A percentile compares a stretch with the other conserved stretches of the same genome.
Evolutionary conservation across 2,797 vertebrate genomes (phyloP).

Genomic region (Premnoplex brunnescens): DNA sequence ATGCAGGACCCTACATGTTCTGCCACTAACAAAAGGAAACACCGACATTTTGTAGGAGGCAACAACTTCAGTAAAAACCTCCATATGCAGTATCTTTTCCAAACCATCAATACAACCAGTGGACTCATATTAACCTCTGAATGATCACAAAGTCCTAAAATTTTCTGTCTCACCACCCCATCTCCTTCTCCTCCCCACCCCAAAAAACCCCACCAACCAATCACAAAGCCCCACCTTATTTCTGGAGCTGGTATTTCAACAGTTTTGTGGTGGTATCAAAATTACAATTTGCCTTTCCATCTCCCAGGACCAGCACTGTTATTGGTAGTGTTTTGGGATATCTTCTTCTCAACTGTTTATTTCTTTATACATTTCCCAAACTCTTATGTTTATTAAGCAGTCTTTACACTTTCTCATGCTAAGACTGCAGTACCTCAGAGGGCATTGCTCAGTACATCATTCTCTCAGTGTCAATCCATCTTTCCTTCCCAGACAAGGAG

Average conservation of each 20-base stretch:
- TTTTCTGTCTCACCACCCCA: background rate
- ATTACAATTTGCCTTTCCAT: background rate
- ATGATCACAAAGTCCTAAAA: background rate
- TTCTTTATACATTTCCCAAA: background rate
- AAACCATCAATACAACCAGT: background rate
- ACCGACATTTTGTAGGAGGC: background rate
- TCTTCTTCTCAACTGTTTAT: background rate
- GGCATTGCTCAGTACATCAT: background rate
- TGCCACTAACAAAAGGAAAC: background rate
- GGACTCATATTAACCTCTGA: background rate
- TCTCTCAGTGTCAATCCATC: background rate
- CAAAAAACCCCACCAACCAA: background rate
- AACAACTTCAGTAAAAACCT: background rate
- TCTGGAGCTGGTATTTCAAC: background rate
- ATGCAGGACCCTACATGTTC: background rate
- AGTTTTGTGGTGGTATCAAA: background rate
- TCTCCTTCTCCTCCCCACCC: accelerated
- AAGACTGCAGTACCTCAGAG: background rate
- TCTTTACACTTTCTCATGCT: background rate
- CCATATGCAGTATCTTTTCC: background rate
- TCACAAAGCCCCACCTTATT: background rate
- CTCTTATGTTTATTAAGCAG: background rate
- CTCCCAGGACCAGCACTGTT: background rate
- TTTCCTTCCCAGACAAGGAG: background rate
- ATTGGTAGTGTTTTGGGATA: background rate